Evolutionary conservation across 2,113 vertebrate genomes (phyloP), one percentile per base, ranked within the genome.

Genomic region (Anoplopoma fimbria): DNA sequence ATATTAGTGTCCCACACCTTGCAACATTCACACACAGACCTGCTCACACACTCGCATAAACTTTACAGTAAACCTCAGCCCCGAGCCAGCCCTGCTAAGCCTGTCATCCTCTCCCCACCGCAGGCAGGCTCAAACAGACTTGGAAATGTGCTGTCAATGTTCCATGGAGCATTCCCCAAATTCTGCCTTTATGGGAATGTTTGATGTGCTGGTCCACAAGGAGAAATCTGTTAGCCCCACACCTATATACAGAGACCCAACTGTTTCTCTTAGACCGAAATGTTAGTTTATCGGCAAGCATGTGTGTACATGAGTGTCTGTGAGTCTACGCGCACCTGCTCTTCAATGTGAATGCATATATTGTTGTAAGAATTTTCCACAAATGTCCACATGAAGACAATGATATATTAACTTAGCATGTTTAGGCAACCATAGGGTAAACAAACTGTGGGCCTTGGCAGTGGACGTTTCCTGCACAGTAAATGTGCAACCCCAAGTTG

Each of bases 1-100:
- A 69, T 34, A 87, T 93, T 93, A 87, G 75, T 38, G 75, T 88
- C 87, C 83, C 83, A 74, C 82, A 92, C 84, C 75, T 85, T 74
- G 34, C 77, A 81, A 64, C 72, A 75, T 33, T 73, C 45, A 53
- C 70, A 38, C 74, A 49, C 65, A 69, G 29, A 69, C 29, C 47
- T 14, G 21, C 70, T 49, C 61, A 33, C 65, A 34, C 71, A 51
- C 45, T 65, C 49, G 70, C 63, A 72, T 82, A 73, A 69, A 77
- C 75, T 75, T 79, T 63, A 75, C 79, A 89, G 79, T 87, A 75
- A 80, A 73, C 68, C 79, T 80, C 60, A 45, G 75, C 61, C 78
- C 62, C 9, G 23, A 79, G 80, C 70, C 77, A 83, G 74, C 62
- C 65, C 78, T 49, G 34, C 68, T 70, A 27, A 64, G 77, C 77